A percentile compares a stretch with the other conserved stretches of the same genome.
phyloP scores from a whole-genome alignment of 2,888 invertebrate genomes.

The Ophion ellenae region DNA sequence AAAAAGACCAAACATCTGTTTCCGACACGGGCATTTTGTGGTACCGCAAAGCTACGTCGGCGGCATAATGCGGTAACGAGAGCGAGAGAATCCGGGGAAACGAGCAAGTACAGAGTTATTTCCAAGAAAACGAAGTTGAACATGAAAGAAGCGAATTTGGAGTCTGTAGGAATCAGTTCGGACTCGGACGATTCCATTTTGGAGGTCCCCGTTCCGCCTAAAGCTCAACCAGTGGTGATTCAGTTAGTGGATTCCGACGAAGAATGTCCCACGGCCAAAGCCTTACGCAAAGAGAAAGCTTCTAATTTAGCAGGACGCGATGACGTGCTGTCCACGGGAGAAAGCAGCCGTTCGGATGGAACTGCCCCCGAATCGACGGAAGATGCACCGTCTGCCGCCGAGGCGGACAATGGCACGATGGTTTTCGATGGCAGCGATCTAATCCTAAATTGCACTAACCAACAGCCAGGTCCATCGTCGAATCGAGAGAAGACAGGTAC shows the following conservation, averaged over 20 bases:
- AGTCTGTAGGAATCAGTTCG: slow-evolving; percentile 60
- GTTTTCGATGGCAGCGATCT: not conserved
- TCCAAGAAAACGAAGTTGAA: slow-evolving; percentile 35
- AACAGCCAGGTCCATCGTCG: slow-evolving; percentile 68
- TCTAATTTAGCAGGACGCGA: too few species aligned
- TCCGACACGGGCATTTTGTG: not conserved
- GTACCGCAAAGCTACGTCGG: not conserved
- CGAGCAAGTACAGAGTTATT: slow-evolving; percentile 65
- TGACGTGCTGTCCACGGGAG: not conserved
- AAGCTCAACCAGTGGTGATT: slow-evolving; percentile 77
- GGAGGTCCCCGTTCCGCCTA: slow-evolving; percentile 81
- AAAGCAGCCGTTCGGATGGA: not conserved
- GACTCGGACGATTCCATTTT: slow-evolving; percentile 79
- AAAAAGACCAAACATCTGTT: slow-evolving; percentile 4
- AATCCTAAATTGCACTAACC: slow-evolving; percentile 74
- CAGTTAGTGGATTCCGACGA: slow-evolving; percentile 74
- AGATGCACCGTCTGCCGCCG: not conserved
- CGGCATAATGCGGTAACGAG: slow-evolving; percentile 13
- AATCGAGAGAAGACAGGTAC: slow-evolving; percentile 70
- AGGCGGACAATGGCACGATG: not conserved
- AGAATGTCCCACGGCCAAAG: not conserved
- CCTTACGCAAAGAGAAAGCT: too few species aligned
- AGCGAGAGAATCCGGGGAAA: slow-evolving; percentile 9
- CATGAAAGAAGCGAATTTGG: slow-evolving; percentile 31
- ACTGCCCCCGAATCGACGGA: not conserved